Percentiles rank a stretch among this genome's conserved stretches.
Conservation (phyloP, 2,797 vertebrate genomes). For the Muscicapa striata region DNA sequence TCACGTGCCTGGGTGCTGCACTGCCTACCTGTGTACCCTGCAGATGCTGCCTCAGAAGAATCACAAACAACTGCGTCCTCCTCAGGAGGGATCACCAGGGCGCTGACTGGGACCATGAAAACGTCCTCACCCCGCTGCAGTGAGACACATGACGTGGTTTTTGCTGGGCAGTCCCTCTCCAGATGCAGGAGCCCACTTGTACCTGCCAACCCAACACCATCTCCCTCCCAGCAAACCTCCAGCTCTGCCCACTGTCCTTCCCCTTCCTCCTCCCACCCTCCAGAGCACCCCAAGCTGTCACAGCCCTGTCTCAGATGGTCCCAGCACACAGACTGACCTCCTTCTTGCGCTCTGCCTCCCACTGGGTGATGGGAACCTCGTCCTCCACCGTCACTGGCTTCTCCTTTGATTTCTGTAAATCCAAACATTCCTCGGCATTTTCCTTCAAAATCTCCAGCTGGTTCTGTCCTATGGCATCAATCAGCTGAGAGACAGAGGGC, state of each 20-base stretch:
- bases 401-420: background rate
- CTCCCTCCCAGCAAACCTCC: background rate
- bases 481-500: conserved; percentile 48
- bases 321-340: conserved; percentile 5
- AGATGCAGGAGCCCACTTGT: background rate
- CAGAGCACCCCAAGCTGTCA: rapidly evolving
- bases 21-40: background rate
- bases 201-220: background rate
- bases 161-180: background rate
- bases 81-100: conserved; percentile 27
- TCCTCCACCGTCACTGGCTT: background rate
- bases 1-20: background rate
- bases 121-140: background rate
- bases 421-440: conserved; percentile 45
- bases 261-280: background rate
- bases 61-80: background rate
- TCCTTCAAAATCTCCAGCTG: conserved; percentile 48
- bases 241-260: background rate
- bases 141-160: rapidly evolving
- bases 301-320: background rate
- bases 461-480: conserved; percentile 46
- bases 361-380: background rate
- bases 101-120: background rate
- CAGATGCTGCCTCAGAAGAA: background rate
- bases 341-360: conserved; percentile 46